Conservation (phyloP, 1,140 invertebrate genomes). For the Diabrotica undecimpunctata region DNA sequence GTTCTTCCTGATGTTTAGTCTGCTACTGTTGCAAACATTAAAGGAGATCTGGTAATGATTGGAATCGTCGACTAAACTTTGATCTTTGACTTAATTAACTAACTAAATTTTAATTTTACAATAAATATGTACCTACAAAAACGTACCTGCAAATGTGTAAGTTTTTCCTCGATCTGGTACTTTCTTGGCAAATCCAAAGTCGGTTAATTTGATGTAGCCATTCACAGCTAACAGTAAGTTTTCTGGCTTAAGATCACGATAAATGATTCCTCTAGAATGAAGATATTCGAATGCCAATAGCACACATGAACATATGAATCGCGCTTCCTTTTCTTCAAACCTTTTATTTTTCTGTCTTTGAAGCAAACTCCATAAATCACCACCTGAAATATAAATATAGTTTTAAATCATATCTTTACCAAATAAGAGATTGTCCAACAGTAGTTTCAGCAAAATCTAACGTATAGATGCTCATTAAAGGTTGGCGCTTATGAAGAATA, state of each 20-base stretch:
- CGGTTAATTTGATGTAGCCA: slow-evolving; percentile 94
- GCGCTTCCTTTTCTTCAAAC: slow-evolving; percentile 81
- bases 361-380: slow-evolving; percentile 20
- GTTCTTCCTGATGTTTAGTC: no score
- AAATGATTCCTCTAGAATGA: slow-evolving; percentile 82
- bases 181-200: slow-evolving; percentile 95
- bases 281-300: slow-evolving; percentile 89
- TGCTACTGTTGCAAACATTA: no score
- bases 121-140: neutral
- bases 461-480: no score
- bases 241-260: slow-evolving; percentile 93
- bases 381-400: slow-evolving; percentile 55
- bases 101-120: no score
- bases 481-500: no score
- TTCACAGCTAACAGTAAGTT: slow-evolving; percentile 83
- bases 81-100: no score
- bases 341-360: slow-evolving; percentile 51
- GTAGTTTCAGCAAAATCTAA: no score
- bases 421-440: no score
- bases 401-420: slow-evolving; percentile 84
- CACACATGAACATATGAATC: slow-evolving; percentile 64
- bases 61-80: no score
- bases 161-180: slow-evolving; percentile 78
- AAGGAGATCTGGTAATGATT: no score
- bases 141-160: slow-evolving; percentile 86